Base-by-base conservation (phyloP, 2,113 vertebrate species). In the Mola mola region DNA sequence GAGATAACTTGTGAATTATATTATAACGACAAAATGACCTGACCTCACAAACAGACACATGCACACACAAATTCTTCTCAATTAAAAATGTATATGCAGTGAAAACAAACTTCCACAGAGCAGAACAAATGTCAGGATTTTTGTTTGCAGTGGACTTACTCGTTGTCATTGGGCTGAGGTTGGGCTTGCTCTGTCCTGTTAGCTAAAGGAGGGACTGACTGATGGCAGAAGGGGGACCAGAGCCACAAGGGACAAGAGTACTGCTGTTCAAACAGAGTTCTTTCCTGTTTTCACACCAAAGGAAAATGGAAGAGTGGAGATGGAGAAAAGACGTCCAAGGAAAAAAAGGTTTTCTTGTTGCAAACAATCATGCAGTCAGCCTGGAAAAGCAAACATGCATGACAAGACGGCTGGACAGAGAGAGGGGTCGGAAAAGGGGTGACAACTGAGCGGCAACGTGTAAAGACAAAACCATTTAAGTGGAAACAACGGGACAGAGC, bases 281-380 rank as follows among this genome's bases (percentile, higher is more conserved):
- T 75, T 87, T 87, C 85, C 83, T 87, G 79, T 87, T 87, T 83
- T 75, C 74, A 84, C 79, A 74, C 75, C 60, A 73, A 61, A 72
- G 48, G 66, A 78, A 58, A 72, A 73, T 66, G 38, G 33, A 16
- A 82, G 49, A 66, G 66, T 26, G 56, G 36, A 65, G 33, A 63
- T 9, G 20, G 37, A 59, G 60, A 5, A 76, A 52, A 63, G 5
- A 25, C n/a, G n/a, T n/a, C n/a, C n/a, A n/a, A n/a, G n/a, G n/a
- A n/a, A n/a, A 2, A 20, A n/a, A 38, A 16, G 4, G 7, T 19
- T 37, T 42, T 21, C 50, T 17, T 52, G 20, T 37, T 31, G 20
- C 29, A 12, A 16, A 33, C 28, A 19, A 59, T 17, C 16, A 16
- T 21, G 11, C 6, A 29, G 26, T 10, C 1, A 47, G 19, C 10